A percentile compares a stretch with the other conserved stretches of the same genome.
These are phyloP conservation scores for Propsilocerus akamusi DNA, from an alignment of 1,140 invertebrate species.

Conservation along the genomic window DNA sequence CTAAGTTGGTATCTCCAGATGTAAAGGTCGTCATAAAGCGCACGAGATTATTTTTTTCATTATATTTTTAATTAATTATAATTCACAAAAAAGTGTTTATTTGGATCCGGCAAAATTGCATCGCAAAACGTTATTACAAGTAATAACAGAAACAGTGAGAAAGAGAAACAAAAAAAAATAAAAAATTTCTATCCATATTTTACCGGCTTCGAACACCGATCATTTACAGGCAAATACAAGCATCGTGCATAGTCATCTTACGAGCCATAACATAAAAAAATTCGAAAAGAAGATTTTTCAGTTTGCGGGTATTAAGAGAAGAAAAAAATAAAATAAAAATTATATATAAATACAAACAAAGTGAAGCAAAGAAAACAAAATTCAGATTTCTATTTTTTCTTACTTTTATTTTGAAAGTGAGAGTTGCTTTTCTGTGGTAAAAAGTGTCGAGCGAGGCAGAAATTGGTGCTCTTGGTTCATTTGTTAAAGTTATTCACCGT, in stretches of 20 bases:
- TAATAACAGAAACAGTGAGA: no score
- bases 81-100: no score
- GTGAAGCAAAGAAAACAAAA: background rate
- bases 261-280: no score
- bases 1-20: background rate
- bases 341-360: background rate
- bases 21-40: background rate
- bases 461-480: no score
- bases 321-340: background rate
- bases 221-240: background rate
- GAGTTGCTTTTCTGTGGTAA: background rate
- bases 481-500: no score
- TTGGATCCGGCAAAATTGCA: no score
- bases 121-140: no score
- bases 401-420: constrained; percentile 4
- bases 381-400: constrained; percentile 2
- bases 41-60: background rate
- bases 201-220: background rate
- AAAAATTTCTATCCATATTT: background rate
- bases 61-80: no score
- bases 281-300: background rate
- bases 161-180: background rate
- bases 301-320: background rate
- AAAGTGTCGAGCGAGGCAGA: no score
- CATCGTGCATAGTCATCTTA: background rate